Conservation (phyloP, 2,113 vertebrate species). For the Lepus europaeus region DNA sequence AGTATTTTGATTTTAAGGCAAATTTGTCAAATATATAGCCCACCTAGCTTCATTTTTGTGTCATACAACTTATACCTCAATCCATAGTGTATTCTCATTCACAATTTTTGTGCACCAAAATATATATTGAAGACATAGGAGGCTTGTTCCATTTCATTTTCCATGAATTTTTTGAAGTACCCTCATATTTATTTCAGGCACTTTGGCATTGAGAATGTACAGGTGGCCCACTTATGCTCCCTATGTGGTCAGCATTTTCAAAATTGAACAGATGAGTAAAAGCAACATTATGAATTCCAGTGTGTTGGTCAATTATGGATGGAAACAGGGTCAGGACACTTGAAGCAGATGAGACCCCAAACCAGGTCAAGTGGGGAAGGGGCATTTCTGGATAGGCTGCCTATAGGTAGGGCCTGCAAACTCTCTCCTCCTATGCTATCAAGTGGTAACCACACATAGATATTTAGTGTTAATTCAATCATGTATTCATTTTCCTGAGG, state of each 20-base stretch:
- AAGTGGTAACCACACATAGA: not conserved
- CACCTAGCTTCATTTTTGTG: not conserved
- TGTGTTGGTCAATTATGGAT: not conserved
- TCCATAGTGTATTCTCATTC: not conserved
- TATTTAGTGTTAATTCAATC: not conserved
- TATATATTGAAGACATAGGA: not conserved
- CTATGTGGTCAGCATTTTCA: not conserved
- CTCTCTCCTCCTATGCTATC: not conserved
- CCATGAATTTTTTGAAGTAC: no score
- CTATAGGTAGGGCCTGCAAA: not conserved
- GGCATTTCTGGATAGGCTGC: not conserved
- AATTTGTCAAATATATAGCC: not conserved
- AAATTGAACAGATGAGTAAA: not conserved
- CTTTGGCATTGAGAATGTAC: not conserved
- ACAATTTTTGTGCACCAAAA: not conserved
- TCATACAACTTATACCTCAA: not conserved
- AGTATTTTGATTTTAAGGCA: not conserved
- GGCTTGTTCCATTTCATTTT: no score
- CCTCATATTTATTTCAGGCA: not conserved
- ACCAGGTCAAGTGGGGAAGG: accelerated
- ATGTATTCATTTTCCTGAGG: not conserved
- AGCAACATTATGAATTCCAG: not conserved
- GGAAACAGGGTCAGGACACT: not conserved
- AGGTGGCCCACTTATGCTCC: not conserved
- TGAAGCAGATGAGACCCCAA: not conserved